phyloP scores from a whole-genome alignment of 2,888 invertebrate genomes.

The Scaptomyza tumidula region DNA sequence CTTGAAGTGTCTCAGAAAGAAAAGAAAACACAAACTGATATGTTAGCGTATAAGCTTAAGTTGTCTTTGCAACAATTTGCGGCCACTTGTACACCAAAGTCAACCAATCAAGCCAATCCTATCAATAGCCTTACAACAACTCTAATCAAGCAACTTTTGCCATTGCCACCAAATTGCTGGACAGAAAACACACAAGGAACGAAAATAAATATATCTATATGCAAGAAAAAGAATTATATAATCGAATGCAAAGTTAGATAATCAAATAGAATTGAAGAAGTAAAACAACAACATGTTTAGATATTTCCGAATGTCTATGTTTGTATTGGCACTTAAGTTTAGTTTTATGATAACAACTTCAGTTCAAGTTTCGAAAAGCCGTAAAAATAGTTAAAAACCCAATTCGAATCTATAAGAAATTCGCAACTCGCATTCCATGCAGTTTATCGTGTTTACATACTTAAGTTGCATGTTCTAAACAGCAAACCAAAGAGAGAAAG shows the following conservation, averaged over 20 bases:
- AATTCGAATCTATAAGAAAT: slow-evolving; percentile 28
- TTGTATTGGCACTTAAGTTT: not conserved
- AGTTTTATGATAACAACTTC: slow-evolving; percentile 28
- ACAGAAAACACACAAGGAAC: too few species aligned
- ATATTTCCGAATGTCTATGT: not conserved
- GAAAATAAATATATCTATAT: too few species aligned
- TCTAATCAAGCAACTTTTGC: too few species aligned
- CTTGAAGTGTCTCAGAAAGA: slow-evolving; percentile 15
- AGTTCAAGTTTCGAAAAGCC: slow-evolving; percentile 36
- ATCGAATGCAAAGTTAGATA: too few species aligned
- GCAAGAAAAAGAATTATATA: too few species aligned
- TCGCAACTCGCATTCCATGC: slow-evolving; percentile 32
- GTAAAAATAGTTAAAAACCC: slow-evolving; percentile 46
- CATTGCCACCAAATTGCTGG: too few species aligned
- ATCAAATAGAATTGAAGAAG: too few species aligned
- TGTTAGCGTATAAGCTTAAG: slow-evolving; percentile 12
- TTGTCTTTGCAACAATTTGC: slow-evolving; percentile 14
- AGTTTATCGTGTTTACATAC: slow-evolving; percentile 40
- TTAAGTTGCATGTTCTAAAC: slow-evolving; percentile 31
- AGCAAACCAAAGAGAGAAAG: not conserved
- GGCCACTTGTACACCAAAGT: slow-evolving; percentile 7
- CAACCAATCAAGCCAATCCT: not conserved
- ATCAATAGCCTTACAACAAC: slow-evolving; percentile 8
- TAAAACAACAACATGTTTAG: not conserved
- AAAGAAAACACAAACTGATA: slow-evolving; percentile 32